Base-by-base conservation (phyloP, 2,113 vertebrate species). In the Lophochroa leadbeateri region DNA sequence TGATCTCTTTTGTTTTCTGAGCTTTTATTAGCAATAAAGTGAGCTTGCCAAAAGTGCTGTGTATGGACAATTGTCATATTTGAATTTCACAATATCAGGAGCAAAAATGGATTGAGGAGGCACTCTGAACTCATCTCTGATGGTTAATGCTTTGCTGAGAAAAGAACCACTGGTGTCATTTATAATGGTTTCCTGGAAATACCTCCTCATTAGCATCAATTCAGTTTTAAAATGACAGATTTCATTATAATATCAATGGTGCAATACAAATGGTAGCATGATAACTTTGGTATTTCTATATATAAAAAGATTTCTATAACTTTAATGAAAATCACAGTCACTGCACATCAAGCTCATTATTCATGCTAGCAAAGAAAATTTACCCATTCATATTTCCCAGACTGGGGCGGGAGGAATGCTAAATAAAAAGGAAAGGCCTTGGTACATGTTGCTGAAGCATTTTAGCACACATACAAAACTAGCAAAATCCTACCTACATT, bases 331-430 rank as follows among this genome's bases (percentile, higher is more conserved):
- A 81, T 44, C 27, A 50, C 19, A 60, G n/a, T 28, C 35, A 71
- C 5, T 31, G 18, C 37, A 74, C 17, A 64, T 10, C 46, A 70
- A 23, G 14, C 33, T 83, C 33, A 19, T 70, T 68, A 78, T 21
- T 83, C 33, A 81, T 60, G 92, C 14, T 16, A 68, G 46, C 3
- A 33, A 76, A 70, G 28, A 92, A 93, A 78, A 88, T 10, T 3
- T 19, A 77, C 17, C 23, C 37, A 60, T 64, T 60, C 10, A n/a
- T 64, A 63, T 58, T 80, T 63, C 68, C 75, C n/a, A 58, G 23
- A 28, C 7, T 31, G 14, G 24, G 10, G 5, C 0, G 1, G 25
- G 4, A 8, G 3, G 3, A 57, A 52, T 20, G 27, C 13, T 61
- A 44, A 46, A 50, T 3, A 33, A 49, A 76, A 81, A 52, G 15